These are phyloP conservation scores for Haliclona indistincta DNA, from an alignment of 37 sponge, comb jelly and placozoan genomes.

Conservation along the genomic window DNA sequence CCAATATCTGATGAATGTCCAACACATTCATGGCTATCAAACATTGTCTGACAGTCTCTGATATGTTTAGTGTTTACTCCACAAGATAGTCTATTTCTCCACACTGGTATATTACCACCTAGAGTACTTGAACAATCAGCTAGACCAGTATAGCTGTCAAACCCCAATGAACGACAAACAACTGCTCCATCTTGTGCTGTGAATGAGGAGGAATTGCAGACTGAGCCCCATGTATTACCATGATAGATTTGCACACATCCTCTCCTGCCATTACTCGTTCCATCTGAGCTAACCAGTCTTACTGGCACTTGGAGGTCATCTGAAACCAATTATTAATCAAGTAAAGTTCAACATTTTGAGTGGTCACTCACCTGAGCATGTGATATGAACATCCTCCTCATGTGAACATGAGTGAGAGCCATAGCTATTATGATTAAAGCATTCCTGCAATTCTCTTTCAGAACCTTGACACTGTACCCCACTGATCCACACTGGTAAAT, in stretches of 20 bases:
- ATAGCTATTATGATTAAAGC: background rate
- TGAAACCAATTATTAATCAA: background rate
- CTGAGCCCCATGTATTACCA: constrained; percentile 7
- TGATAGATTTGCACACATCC: background rate
- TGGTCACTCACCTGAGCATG: constrained; percentile 9
- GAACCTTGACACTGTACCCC: constrained; percentile 26
- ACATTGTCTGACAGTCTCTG: background rate
- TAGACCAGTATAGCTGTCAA: background rate
- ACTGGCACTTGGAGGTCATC: background rate
- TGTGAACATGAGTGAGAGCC: constrained; percentile 4
- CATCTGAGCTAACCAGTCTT: background rate
- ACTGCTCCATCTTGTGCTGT: background rate
- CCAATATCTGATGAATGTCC: background rate
- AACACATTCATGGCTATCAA: background rate
- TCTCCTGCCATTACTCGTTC: background rate
- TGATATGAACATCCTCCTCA: background rate
- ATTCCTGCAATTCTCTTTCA: constrained; percentile 15
- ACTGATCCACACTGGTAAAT: constrained; percentile 29
- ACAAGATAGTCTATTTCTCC: background rate
- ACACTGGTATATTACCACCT: background rate
- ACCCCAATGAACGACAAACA: constrained; percentile 5
- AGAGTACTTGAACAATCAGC: background rate
- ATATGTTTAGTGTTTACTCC: background rate
- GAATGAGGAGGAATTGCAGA: background rate
- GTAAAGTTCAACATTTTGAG: background rate